phyloP scores from a whole-genome alignment of 2,113 vertebrate genomes.

The Cynocephalus volans region DNA sequence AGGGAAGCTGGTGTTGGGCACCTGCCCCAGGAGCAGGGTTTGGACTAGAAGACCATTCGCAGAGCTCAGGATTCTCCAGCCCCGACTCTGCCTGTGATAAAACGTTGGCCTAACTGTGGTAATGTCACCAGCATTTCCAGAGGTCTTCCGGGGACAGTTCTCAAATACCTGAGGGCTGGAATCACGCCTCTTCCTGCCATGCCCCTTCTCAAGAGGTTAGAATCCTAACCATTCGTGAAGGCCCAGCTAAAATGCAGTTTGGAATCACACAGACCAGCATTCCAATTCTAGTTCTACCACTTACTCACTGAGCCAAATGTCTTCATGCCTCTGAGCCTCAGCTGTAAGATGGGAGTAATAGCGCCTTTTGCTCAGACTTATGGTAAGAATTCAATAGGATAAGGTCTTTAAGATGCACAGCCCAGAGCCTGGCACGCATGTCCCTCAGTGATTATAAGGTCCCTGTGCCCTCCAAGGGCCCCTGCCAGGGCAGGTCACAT shows the following conservation, averaged over 20 bases:
- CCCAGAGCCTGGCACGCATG: accelerated
- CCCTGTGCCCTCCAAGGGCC: too few species aligned
- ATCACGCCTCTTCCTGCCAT: accelerated
- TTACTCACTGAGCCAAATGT: neutral
- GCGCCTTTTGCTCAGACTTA: neutral
- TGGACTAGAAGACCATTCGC: neutral
- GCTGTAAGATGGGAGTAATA: accelerated
- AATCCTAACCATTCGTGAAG: neutral
- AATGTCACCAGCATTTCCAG: too few species aligned
- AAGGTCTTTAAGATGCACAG: neutral
- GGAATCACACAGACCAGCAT: neutral
- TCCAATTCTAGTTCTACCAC: neutral
- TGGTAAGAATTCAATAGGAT: neutral
- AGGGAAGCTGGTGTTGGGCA: neutral
- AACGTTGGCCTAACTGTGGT: too few species aligned
- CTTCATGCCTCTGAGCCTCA: neutral
- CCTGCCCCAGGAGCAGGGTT: neutral
- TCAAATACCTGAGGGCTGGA: neutral
- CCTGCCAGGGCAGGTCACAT: neutral
- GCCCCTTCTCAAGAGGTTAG: neutral
- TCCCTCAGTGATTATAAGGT: accelerated
- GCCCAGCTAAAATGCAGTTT: neutral
- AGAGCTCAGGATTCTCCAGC: neutral
- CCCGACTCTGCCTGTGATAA: neutral
- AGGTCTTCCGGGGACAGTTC: neutral